Evolutionary conservation across 2,888 invertebrate species (phyloP).

Genomic region (Eumerus sabulonum): DNA sequence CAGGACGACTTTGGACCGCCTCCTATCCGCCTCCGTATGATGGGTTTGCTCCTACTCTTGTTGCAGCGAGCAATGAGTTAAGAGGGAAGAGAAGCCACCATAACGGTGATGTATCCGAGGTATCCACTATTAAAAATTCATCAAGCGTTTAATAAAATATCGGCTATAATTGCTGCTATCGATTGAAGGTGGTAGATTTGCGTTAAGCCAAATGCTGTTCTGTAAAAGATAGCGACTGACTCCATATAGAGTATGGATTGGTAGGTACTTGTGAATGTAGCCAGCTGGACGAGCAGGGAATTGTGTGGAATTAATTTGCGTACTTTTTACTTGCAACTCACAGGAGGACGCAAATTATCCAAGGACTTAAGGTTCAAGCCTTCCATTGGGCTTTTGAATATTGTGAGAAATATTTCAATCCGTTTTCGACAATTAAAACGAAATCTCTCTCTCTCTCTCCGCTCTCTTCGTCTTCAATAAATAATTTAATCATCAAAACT

Average conservation of each 20-base stretch:
- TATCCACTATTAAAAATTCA: constrained; percentile 71
- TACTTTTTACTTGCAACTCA: constrained; percentile 51
- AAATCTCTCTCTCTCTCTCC: neutral
- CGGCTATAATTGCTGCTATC: constrained; percentile 72
- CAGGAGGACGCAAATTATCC: constrained; percentile 61
- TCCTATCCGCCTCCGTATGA: neutral
- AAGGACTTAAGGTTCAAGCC: constrained; percentile 60
- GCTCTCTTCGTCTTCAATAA: constrained; percentile 13
- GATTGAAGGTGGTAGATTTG: constrained; percentile 70
- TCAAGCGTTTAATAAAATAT: constrained; percentile 72
- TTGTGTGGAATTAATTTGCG: constrained; percentile 68
- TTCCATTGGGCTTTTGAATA: constrained; percentile 48
- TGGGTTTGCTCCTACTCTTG: neutral
- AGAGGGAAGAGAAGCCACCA: constrained; percentile 64
- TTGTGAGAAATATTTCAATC: constrained; percentile 63
- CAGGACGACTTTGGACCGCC: constrained; percentile 11
- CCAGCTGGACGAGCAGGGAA: constrained; percentile 68
- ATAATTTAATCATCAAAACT: constrained; percentile 2
- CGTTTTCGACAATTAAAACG: constrained; percentile 61
- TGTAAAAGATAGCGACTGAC: constrained; percentile 48
- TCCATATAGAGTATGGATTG: constrained; percentile 48
- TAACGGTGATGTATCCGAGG: constrained; percentile 64
- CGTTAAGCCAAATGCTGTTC: constrained; percentile 63
- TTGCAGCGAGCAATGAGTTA: neutral
- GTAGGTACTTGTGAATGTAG: constrained; percentile 37